Evolutionary conservation across 2,797 vertebrate genomes (phyloP), one percentile per base, ranked within the genome.

Genomic region (Macrochelys suwanniensis): DNA sequence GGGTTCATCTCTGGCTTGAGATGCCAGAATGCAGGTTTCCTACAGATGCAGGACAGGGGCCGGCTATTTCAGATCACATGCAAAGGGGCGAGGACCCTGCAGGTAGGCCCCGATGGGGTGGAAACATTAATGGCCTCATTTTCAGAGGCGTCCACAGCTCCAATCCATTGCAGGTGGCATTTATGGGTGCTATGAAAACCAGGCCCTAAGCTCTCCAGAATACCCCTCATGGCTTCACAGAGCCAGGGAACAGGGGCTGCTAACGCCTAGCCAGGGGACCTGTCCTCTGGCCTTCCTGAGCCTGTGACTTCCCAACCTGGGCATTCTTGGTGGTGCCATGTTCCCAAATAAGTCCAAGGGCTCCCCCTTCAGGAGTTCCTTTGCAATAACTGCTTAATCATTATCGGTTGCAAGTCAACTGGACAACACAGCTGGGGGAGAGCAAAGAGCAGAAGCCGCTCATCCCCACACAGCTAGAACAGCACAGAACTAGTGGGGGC

Each of bases 201-300:
- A 2, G 86, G 0, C 45, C 45, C 45, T 6, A 80, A 31, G 2
- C 49, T 59, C 79, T 12, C 31, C 57, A 37, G 37, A 9, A 1
- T 9, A 77, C 0, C 77, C 53, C 28, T 23, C 23, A 12, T 57
- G 53, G 11, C 1, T 3, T 42, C 65, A 31, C 0, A 0, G 59
- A 33, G 17, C 11, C 1, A 0, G 57, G 56, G 13, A 26, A 7
- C 26, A 26, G 31, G 1, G 11, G 11, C 50, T 25, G 78, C 31
- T 4, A n/a, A 4, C 4, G 5, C 21, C 10, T 42, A 12, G 65
- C 45, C 7, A 49, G 74, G 26, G 2, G 7, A 49, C 45, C 4
- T 49, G 26, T 31, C 25, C 74, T 77, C 74, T 49, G 74, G 8
- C 45, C 45, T 77, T 77, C 26, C 74, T 28, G 42, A 31, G 74